Percentiles rank a stretch among this genome's conserved stretches.
phyloP scores from a whole-genome alignment of 2,113 vertebrate species.

The Astatotilapia flaviijosephi region DNA sequence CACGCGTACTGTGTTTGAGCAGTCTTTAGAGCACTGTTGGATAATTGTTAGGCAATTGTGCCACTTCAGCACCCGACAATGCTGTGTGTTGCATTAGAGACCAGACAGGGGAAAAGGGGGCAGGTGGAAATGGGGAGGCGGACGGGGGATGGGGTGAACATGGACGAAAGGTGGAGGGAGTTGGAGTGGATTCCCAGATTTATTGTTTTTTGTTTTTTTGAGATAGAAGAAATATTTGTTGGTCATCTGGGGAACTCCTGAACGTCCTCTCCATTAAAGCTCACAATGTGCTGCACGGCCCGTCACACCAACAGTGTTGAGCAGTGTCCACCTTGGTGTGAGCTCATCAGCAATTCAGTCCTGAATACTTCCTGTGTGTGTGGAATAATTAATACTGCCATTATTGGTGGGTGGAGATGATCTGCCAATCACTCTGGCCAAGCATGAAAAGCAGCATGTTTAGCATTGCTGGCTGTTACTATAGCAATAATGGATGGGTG shows the following conservation, averaged over 20 bases:
- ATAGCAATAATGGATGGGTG: slow-evolving; percentile 41
- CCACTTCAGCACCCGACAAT: slow-evolving; percentile 56
- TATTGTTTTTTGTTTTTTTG: background rate
- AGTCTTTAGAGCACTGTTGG: slow-evolving; percentile 42
- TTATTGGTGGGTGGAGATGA: slow-evolving; percentile 63
- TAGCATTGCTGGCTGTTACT: slow-evolving; percentile 53
- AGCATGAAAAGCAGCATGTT: slow-evolving; percentile 55
- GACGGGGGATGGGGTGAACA: slow-evolving; percentile 35
- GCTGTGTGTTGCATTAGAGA: slow-evolving; percentile 43
- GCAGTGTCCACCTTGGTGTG: background rate
- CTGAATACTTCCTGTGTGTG: slow-evolving; percentile 48
- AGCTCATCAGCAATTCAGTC: slow-evolving; percentile 57
- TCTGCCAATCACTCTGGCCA: slow-evolving; percentile 58
- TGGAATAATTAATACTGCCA: slow-evolving; percentile 65
- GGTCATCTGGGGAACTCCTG: background rate
- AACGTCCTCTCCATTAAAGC: background rate
- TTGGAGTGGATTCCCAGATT: background rate
- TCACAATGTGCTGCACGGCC: background rate
- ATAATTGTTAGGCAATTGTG: slow-evolving; percentile 62
- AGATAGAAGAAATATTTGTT: background rate
- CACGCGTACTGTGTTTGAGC: slow-evolving; percentile 33
- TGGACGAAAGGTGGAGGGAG: slow-evolving; percentile 11
- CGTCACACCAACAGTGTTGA: background rate
- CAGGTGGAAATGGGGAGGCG: background rate
- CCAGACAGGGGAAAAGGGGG: background rate